phyloP scores from a whole-genome alignment of 2,113 vertebrate genomes.

The Campylorhamphus procurvoides region DNA sequence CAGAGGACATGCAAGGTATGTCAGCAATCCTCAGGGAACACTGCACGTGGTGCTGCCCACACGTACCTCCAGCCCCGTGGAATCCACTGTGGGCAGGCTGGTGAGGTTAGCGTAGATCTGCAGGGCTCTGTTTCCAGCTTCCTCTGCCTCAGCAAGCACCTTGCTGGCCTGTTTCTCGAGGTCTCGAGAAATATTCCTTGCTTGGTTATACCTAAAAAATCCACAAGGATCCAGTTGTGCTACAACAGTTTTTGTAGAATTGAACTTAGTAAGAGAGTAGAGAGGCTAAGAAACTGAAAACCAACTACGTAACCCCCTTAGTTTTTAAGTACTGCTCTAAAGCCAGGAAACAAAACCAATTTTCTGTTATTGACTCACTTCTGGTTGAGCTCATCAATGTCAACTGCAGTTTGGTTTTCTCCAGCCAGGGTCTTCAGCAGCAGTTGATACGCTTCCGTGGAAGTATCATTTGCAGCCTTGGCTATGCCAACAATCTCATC shows the following conservation, averaged over 20 bases:
- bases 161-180: slow-evolving; percentile 91
- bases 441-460: slow-evolving; percentile 88
- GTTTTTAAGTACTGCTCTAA: not conserved
- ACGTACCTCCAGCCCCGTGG: slow-evolving; percentile 84
- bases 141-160: slow-evolving; percentile 87
- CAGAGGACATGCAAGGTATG: not conserved
- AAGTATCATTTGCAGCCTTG: slow-evolving; percentile 92
- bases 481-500: slow-evolving; percentile 92
- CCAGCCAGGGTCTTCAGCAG: slow-evolving; percentile 87
- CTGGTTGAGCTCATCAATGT: slow-evolving; percentile 91
- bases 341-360: not conserved
- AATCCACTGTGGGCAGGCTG: slow-evolving; percentile 83
- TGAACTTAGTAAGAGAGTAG: not conserved
- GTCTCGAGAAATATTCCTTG: slow-evolving; percentile 88
- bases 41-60: not conserved
- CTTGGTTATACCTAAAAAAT: slow-evolving; percentile 86
- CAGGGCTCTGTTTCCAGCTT: slow-evolving; percentile 87
- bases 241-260: not conserved
- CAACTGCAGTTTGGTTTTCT: slow-evolving; percentile 84
- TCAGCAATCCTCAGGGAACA: not conserved
- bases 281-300: not conserved
- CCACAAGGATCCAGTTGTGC: not conserved
- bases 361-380: slow-evolving; percentile 81
- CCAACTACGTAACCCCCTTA: not conserved
- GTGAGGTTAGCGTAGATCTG: slow-evolving; percentile 93